phyloP scores from a whole-genome alignment of 2,113 vertebrate genomes.

The Mustelus asterias region DNA sequence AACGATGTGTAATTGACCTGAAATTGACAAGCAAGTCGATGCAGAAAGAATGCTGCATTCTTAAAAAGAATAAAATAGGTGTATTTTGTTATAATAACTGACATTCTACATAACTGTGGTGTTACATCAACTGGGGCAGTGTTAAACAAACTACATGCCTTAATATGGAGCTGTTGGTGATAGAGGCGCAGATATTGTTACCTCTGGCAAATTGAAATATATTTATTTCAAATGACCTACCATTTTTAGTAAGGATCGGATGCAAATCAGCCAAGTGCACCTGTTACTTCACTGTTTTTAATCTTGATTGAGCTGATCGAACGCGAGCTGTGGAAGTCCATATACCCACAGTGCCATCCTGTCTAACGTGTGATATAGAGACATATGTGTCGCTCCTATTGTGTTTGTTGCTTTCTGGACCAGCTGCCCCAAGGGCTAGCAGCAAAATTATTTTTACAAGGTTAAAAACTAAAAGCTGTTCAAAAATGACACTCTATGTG shows the following conservation, averaged over 20 bases:
- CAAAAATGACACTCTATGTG: background rate
- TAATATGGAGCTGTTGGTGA: constrained; percentile 27
- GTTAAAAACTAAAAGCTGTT: background rate
- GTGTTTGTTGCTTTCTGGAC: background rate
- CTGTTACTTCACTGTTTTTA: background rate
- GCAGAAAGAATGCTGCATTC: constrained; percentile 27
- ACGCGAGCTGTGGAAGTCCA: background rate
- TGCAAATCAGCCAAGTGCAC: background rate
- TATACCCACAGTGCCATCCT: background rate
- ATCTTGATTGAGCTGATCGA: background rate
- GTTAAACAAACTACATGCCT: constrained; percentile 25
- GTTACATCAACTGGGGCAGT: constrained; percentile 34
- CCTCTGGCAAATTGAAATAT: constrained; percentile 23
- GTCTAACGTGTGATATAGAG: background rate
- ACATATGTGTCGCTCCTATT: background rate
- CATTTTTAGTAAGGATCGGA: background rate
- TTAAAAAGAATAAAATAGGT: constrained; percentile 34
- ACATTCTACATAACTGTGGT: constrained; percentile 29
- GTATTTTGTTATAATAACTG: constrained; percentile 32
- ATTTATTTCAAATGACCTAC: constrained; percentile 6
- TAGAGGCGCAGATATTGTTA: constrained; percentile 12
- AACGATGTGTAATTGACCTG: constrained; percentile 27
- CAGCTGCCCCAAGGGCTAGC: background rate
- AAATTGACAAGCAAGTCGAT: constrained; percentile 36
- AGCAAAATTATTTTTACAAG: background rate